These are phyloP conservation scores for Malurus elegans DNA, from an alignment of 2,113 vertebrate genomes.

Conservation along the genomic window DNA sequence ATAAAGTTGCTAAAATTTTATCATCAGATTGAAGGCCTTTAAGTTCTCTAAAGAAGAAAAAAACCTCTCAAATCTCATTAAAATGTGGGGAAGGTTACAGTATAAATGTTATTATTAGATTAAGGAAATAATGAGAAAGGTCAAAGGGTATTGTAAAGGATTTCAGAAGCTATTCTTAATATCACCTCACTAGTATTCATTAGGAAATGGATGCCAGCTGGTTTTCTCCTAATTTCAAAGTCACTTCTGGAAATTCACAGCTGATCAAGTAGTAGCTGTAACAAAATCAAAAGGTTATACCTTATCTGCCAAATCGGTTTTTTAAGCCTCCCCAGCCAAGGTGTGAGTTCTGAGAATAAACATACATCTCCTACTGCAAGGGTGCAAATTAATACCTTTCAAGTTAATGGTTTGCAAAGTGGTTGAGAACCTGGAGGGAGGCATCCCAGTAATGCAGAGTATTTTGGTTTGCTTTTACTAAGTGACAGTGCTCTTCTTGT, in stretches of 20 bases:
- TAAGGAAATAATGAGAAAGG: background rate
- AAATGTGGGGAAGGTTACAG: background rate
- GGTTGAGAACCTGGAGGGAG: background rate
- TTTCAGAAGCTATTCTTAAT: background rate
- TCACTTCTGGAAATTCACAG: background rate
- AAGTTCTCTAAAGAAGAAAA: background rate
- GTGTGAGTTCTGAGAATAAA: background rate
- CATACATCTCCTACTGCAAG: background rate
- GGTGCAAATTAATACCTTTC: background rate
- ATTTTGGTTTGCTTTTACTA: background rate
- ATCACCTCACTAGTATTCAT: background rate
- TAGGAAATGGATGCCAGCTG: background rate
- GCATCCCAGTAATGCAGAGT: background rate
- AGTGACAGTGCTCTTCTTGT: background rate
- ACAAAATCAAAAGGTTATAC: background rate
- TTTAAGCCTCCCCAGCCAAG: background rate
- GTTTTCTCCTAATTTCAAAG: background rate
- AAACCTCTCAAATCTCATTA: background rate
- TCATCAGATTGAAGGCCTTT: background rate
- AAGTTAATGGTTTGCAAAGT: constrained; percentile 49
- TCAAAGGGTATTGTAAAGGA: background rate
- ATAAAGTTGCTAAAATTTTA: background rate
- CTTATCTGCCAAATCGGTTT: background rate
- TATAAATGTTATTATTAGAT: background rate
- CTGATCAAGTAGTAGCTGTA: background rate